phyloP scores from a whole-genome alignment of 92 coral and sea anemone genomes.

The Epizoanthus illoricatus region DNA sequence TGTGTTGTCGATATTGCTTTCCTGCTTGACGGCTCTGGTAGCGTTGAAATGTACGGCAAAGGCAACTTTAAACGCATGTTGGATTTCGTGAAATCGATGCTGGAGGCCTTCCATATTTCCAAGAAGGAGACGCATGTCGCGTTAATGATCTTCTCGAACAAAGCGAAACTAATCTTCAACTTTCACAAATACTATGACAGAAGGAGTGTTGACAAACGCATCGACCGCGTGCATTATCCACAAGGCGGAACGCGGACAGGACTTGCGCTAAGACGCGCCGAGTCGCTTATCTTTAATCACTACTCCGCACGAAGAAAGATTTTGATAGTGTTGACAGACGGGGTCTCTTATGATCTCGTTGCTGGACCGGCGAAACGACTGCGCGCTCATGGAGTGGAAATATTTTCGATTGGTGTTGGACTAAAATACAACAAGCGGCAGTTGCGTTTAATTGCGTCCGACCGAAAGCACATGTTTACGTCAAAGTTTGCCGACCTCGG shows the following conservation, averaged over 20 bases:
- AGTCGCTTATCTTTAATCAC: constrained; percentile 55
- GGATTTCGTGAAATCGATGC: constrained; percentile 74
- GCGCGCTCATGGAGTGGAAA: constrained; percentile 34
- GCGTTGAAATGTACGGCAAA: constrained; percentile 87
- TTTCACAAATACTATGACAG: constrained; percentile 72
- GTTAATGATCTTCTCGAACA: constrained; percentile 71
- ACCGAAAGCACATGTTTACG: constrained; percentile 21
- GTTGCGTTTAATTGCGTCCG: constrained; percentile 21
- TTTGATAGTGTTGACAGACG: constrained; percentile 34
- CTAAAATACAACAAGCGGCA: constrained; percentile 29
- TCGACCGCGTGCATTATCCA: constrained; percentile 72
- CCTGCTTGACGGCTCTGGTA: constrained; percentile 94
- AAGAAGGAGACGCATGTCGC: constrained; percentile 81
- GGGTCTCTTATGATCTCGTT: constrained; percentile 31
- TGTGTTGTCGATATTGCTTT: constrained; percentile 75
- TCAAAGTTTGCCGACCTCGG: constrained; percentile 38
- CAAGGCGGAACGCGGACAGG: constrained; percentile 91
- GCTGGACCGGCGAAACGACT: constrained; percentile 27
- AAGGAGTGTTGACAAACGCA: constrained; percentile 61
- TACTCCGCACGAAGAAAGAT: constrained; percentile 50
- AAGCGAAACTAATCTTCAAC: constrained; percentile 64
- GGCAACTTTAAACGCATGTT: constrained; percentile 83
- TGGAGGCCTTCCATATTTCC: constrained; percentile 73
- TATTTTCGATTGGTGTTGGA: constrained; percentile 29
- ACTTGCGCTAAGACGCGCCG: constrained; percentile 76